Evolutionary conservation across 2,113 vertebrate genomes (phyloP), one percentile per base, ranked within the genome.

Genomic region (Sinocyclocheilus maitianheensis): DNA sequence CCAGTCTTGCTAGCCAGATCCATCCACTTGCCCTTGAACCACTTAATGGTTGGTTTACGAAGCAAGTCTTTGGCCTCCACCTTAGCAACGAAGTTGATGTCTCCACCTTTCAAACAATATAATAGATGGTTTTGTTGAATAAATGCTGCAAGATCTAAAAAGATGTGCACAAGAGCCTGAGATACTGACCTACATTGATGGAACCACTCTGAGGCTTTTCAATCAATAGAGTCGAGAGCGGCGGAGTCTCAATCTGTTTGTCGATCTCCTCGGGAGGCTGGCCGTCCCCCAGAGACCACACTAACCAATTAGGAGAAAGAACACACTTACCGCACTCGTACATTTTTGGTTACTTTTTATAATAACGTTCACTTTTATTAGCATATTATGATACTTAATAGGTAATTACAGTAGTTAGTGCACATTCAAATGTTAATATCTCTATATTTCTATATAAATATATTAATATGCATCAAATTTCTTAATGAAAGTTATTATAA

Each of bases 11-110:
- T 99, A 87, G 98, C 98, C 86, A 99, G 92, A 86, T 99, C 98
- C 98, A 99, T 98, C 98, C 98, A 99, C 94, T 99, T 99, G 4
- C 98, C 98, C 92, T 99, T 99, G 88, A 99, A 97, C 98, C 98
- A 99, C 83, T 99, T 99, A 62, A 98, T 63, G 0, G 96, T 96
- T 63, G 98, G 98, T 91, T 99, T 99, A 58, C 97, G 95, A 34
- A 99, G 96, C 86, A 99, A 96, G 88, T 99, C 98, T 94, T 99
- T 97, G 51, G 96, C 97, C 94, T 99, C 97, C 84, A 99, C 97
- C 93, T 98, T 99, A 86, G 97, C 97, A 89, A 96, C 90, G 89
- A 99, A 99, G 82, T 94, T 96, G 87, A 98, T 97, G 90, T 97
- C 97, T 76, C 90, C 97, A 74, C 98, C 98, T 99, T 46, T 84